Conservation (phyloP, 1,140 invertebrate species). For the Oncopeltus fasciatus region DNA sequence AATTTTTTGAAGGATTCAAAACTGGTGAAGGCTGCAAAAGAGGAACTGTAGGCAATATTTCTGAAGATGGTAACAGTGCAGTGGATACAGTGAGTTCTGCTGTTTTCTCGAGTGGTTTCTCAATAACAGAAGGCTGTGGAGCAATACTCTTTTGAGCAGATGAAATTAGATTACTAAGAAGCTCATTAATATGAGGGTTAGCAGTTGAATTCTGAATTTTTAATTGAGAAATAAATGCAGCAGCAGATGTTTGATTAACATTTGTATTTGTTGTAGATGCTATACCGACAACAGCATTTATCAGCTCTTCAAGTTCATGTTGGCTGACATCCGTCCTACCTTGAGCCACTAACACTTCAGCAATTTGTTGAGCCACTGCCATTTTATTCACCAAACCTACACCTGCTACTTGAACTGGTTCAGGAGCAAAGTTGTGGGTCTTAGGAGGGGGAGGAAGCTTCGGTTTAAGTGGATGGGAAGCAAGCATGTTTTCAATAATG, state of each 20-base stretch:
- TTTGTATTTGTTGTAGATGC: slow-evolving; percentile 32
- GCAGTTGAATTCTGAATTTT: slow-evolving; percentile 19
- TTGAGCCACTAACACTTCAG: slow-evolving; percentile 54
- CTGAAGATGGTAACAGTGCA: neutral
- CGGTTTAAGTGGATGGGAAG: slow-evolving; percentile 17
- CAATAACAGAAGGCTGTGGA: slow-evolving; percentile 10
- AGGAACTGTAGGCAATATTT: neutral
- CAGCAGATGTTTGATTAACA: slow-evolving; percentile 35
- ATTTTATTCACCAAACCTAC: slow-evolving; percentile 52
- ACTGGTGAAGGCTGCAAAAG: neutral
- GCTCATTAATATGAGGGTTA: slow-evolving; percentile 12
- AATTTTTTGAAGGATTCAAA: neutral
- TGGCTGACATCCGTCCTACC: slow-evolving; percentile 62
- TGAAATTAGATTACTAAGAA: slow-evolving; percentile 12
- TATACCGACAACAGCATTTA: slow-evolving; percentile 58
- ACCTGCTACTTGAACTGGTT: slow-evolving; percentile 44
- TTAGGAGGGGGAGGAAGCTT: neutral
- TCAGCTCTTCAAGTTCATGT: slow-evolving; percentile 55
- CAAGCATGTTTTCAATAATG: slow-evolving; percentile 24
- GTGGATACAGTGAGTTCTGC: neutral
- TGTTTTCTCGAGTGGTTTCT: neutral
- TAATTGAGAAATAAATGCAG: slow-evolving; percentile 25
- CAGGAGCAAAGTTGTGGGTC: slow-evolving; percentile 21
- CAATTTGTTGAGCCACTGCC: slow-evolving; percentile 60
- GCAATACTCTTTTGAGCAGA: slow-evolving; percentile 15